phyloP scores from a whole-genome alignment of 1,140 invertebrate species.

The Micrasema minimum region DNA sequence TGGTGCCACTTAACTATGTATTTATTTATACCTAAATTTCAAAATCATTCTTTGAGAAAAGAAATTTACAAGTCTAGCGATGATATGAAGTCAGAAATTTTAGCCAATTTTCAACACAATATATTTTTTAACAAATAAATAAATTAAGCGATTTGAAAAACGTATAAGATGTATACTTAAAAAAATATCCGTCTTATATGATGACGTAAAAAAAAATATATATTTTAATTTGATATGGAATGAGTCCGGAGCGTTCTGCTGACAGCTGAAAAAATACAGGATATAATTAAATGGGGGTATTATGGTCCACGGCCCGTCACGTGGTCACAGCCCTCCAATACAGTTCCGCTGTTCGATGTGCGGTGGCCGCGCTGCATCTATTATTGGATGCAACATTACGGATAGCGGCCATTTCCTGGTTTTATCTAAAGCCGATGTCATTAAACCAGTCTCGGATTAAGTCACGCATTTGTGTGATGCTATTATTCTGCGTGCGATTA shows the following conservation, averaged over 20 bases:
- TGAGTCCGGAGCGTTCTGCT: neutral
- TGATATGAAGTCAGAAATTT: too few species aligned
- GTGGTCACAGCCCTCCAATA: neutral
- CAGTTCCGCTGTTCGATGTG: constrained; percentile 27
- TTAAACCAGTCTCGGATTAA: constrained; percentile 23
- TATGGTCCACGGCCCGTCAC: neutral
- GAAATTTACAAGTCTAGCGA: too few species aligned
- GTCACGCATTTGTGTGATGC: neutral
- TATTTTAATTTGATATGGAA: too few species aligned
- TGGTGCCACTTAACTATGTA: too few species aligned
- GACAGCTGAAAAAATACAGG: constrained; percentile 28
- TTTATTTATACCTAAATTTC: too few species aligned
- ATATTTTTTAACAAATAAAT: too few species aligned
- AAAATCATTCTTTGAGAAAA: too few species aligned
- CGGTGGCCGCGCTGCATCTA: constrained; percentile 35
- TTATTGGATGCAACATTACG: constrained; percentile 40
- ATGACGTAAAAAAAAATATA: too few species aligned
- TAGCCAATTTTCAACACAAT: too few species aligned
- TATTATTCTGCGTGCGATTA: neutral
- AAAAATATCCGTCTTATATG: too few species aligned
- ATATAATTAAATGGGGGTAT: constrained; percentile 10
- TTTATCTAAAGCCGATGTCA: constrained; percentile 32
- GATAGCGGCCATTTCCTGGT: constrained; percentile 39
- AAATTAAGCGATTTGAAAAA: too few species aligned
- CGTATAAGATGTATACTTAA: too few species aligned